Evolutionary conservation across 2,113 vertebrate species (phyloP).

Genomic region (Bothrops jararaca): DNA sequence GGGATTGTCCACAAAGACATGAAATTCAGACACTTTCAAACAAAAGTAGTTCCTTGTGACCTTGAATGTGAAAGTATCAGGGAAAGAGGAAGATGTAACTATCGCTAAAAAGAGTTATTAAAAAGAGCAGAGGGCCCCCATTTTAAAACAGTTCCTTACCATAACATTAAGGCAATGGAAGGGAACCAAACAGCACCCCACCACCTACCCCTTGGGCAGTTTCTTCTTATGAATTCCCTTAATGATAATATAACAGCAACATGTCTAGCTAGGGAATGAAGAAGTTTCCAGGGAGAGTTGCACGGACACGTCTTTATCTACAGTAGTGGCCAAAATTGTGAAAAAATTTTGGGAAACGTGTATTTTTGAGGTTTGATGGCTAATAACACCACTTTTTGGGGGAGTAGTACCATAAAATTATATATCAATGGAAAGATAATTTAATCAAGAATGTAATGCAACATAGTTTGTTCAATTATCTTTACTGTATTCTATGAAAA

Average conservation of each 20-base stretch:
- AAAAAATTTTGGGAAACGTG: no score
- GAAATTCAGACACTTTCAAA: background rate
- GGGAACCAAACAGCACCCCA: background rate
- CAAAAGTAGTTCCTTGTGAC: constrained; percentile 6
- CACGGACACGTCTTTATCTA: background rate
- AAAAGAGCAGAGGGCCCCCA: background rate
- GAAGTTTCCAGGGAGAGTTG: background rate
- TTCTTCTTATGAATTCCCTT: rapidly evolving
- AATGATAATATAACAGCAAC: background rate
- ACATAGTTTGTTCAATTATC: no score
- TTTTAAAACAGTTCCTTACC: background rate
- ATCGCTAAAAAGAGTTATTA: background rate
- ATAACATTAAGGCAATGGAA: background rate
- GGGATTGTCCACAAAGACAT: background rate
- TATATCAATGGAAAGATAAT: no score
- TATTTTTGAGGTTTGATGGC: no score
- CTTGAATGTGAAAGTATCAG: background rate
- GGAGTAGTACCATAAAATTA: no score
- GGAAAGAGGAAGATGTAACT: background rate
- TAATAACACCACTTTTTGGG: no score
- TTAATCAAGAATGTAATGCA: no score
- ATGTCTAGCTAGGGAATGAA: background rate
- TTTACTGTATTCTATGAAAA: no score
- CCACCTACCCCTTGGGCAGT: background rate
- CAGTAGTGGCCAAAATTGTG: no score